These are phyloP conservation scores for Erpobdella octoculata DNA, from an alignment of 2,888 invertebrate genomes.

Conservation along the genomic window DNA sequence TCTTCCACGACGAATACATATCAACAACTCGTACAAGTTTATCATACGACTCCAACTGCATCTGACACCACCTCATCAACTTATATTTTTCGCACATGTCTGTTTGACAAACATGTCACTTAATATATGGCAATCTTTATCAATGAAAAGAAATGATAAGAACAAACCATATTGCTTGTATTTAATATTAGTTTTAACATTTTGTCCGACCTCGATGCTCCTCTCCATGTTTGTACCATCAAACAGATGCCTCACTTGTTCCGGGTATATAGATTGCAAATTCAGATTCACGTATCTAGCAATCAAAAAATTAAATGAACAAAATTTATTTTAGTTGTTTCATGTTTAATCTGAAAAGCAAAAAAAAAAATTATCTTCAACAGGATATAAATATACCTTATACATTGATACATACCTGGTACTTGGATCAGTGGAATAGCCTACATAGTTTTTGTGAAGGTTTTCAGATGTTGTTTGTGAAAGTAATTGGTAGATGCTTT, in stretches of 20 bases:
- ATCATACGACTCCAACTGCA: conserved; percentile 63
- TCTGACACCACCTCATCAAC: conserved; percentile 69
- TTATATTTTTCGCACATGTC: conserved; percentile 58
- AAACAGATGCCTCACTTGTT: conserved; percentile 58
- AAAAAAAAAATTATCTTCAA: no score
- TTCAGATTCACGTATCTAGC: conserved; percentile 49
- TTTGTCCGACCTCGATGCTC: conserved; percentile 53
- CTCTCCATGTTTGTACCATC: conserved; percentile 56
- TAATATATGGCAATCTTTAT: background rate
- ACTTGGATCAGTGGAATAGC: conserved; percentile 56
- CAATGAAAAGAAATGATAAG: background rate
- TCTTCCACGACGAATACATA: conserved; percentile 65
- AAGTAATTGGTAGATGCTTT: conserved; percentile 78
- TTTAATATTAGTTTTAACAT: background rate
- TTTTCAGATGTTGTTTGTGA: conserved; percentile 96
- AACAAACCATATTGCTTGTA: background rate
- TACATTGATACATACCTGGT: conserved; percentile 56
- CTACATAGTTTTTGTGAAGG: conserved; percentile 69
- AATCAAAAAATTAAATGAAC: background rate
- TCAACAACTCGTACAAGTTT: conserved; percentile 58
- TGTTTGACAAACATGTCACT: conserved; percentile 51
- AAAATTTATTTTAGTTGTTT: background rate
- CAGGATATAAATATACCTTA: background rate
- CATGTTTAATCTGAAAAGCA: background rate
- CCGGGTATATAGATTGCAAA: conserved; percentile 42